A percentile compares a stretch with the other conserved stretches of the same genome.
phyloP scores from a whole-genome alignment of 1,140 invertebrate genomes.

The Chelonus insularis region DNA sequence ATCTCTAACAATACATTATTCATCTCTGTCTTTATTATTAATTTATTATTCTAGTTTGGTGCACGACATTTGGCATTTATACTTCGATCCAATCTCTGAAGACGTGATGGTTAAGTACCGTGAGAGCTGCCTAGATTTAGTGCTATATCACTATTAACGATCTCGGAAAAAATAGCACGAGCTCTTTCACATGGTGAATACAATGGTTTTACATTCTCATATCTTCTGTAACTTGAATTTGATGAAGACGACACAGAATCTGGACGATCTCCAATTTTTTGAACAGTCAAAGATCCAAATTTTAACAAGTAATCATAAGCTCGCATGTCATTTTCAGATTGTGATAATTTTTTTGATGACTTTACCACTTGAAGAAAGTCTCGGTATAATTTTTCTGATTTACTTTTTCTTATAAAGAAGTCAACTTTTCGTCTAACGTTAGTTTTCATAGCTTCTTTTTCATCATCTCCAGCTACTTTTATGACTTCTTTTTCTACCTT shows the following conservation, averaged over 20 bases:
- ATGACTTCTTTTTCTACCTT: background rate
- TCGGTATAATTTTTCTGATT: constrained; percentile 44
- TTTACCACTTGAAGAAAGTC: constrained; percentile 20
- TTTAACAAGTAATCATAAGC: constrained; percentile 25
- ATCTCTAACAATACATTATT: too few relatives aligned
- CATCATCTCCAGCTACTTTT: background rate
- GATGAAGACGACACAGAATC: constrained; percentile 18
- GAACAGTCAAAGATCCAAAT: constrained; percentile 32
- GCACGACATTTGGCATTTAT: background rate
- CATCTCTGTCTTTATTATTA: too few relatives aligned
- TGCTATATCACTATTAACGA: constrained; percentile 42
- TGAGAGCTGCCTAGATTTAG: constrained; percentile 29
- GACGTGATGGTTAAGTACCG: background rate
- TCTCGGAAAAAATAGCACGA: constrained; percentile 45
- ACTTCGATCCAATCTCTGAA: background rate
- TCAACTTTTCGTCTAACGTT: constrained; percentile 39
- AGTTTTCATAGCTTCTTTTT: background rate
- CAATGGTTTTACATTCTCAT: constrained; percentile 5
- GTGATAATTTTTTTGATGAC: constrained; percentile 38
- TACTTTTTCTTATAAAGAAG: constrained; percentile 47
- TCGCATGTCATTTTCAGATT: constrained; percentile 48
- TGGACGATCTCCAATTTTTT: constrained; percentile 43
- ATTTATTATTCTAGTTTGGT: background rate
- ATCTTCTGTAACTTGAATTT: background rate
- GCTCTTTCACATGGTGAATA: constrained; percentile 39